phyloP scores from a whole-genome alignment of 2,888 invertebrate genomes.

The Himalopsyche japonica region DNA sequence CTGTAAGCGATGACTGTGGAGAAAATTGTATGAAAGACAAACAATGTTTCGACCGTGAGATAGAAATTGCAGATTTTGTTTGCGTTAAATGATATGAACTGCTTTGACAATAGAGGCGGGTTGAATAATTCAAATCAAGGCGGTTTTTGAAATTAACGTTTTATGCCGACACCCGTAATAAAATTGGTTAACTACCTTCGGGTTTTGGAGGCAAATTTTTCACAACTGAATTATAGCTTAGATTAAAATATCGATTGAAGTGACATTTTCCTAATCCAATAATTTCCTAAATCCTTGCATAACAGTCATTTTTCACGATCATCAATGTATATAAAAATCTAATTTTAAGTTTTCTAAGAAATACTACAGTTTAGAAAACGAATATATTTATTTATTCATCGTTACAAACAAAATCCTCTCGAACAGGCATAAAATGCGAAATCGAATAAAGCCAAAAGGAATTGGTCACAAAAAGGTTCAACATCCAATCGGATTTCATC shows the following conservation, averaged over 20 bases:
- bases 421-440: background rate
- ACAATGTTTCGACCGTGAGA: background rate
- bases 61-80: background rate
- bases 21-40: background rate
- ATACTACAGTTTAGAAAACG: no score
- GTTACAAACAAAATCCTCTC: background rate
- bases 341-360: no score
- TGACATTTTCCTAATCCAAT: background rate
- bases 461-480: background rate
- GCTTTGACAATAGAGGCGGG: background rate
- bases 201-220: background rate
- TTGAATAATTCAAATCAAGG: background rate
- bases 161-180: background rate
- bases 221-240: background rate
- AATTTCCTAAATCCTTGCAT: no score
- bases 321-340: no score
- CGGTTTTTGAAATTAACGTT: background rate
- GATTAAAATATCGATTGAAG: background rate
- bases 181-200: background rate
- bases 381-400: background rate
- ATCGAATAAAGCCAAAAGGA: background rate
- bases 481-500: background rate
- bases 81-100: background rate
- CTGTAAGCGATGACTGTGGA: background rate
- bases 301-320: no score